Evolutionary conservation across 2,888 invertebrate species (phyloP).

Genomic region (Alloscopus bannaensis): DNA sequence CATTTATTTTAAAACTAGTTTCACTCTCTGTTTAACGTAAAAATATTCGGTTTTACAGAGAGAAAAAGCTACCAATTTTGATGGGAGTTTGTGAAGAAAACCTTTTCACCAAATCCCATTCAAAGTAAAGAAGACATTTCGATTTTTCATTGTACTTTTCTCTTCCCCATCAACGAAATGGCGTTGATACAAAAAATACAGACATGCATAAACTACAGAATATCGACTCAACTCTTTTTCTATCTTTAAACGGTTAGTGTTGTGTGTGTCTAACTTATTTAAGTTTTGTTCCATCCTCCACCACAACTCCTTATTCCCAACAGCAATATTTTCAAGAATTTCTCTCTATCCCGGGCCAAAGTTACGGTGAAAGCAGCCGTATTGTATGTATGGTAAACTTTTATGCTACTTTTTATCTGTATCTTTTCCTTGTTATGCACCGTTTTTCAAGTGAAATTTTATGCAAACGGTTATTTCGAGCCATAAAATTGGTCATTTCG

Average conservation of each 20-base stretch:
- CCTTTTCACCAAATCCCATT: slow-evolving; percentile 1
- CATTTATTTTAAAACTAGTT: background rate
- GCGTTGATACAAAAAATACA: slow-evolving; percentile 36
- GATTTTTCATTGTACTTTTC: slow-evolving; percentile 43
- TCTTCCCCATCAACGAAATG: background rate
- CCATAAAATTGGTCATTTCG: slow-evolving; percentile 59
- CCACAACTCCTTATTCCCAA: slow-evolving; percentile 55
- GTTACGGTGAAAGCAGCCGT: too few species aligned
- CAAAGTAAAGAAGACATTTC: slow-evolving; percentile 56
- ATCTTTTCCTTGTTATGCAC: slow-evolving; percentile 42
- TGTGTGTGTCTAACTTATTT: slow-evolving; percentile 55
- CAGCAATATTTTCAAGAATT: slow-evolving; percentile 49
- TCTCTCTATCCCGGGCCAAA: slow-evolving; percentile 1
- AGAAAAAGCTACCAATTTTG: too few species aligned
- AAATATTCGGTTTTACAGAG: too few species aligned
- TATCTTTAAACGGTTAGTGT: slow-evolving; percentile 58
- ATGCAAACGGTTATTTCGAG: slow-evolving; percentile 63
- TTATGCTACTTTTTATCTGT: slow-evolving; percentile 55
- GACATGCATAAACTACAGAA: slow-evolving; percentile 1
- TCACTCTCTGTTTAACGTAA: background rate
- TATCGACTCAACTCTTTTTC: background rate
- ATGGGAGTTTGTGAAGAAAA: too few species aligned
- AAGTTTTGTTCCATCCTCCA: slow-evolving; percentile 21
- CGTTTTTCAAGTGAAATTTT: slow-evolving; percentile 62
- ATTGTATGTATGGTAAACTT: too few species aligned